phyloP scores from a whole-genome alignment of 2,797 vertebrate species.

The Gymnopithys bicolor region DNA sequence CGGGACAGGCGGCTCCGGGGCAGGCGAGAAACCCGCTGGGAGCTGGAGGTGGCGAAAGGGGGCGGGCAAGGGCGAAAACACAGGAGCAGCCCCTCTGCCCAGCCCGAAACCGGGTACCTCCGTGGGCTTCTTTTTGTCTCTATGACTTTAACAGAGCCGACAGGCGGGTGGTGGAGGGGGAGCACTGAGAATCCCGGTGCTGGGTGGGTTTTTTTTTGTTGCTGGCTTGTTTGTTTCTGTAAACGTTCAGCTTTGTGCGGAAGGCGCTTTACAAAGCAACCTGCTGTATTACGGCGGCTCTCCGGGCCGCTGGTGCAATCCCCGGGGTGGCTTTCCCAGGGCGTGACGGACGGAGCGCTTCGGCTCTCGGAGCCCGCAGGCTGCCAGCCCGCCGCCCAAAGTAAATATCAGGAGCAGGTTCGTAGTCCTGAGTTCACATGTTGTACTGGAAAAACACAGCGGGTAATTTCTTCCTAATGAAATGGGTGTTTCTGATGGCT shows the following conservation, averaged over 20 bases:
- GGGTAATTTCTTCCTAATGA: conserved; percentile 2
- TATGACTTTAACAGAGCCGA: neutral
- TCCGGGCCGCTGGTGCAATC: neutral
- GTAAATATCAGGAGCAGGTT: neutral
- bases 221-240: neutral
- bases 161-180: neutral
- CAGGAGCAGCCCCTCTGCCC: neutral
- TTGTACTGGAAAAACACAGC: conserved; percentile 54
- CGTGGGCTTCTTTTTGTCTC: neutral
- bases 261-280: neutral
- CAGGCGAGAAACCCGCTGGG: neutral
- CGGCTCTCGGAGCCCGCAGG: neutral
- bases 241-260: neutral
- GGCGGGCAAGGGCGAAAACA: neutral
- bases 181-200: neutral
- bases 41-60: neutral
- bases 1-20: neutral
- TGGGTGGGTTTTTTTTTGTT: neutral
- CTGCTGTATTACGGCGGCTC: neutral
- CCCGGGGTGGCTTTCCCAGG: neutral
- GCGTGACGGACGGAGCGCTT: neutral
- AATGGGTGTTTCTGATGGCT: conserved; percentile 2
- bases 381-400: neutral
- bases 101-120: neutral
- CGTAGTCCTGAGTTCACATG: neutral